Evolutionary conservation across 2,797 vertebrate genomes (phyloP).

Genomic region (Mormyrops attenuatus): DNA sequence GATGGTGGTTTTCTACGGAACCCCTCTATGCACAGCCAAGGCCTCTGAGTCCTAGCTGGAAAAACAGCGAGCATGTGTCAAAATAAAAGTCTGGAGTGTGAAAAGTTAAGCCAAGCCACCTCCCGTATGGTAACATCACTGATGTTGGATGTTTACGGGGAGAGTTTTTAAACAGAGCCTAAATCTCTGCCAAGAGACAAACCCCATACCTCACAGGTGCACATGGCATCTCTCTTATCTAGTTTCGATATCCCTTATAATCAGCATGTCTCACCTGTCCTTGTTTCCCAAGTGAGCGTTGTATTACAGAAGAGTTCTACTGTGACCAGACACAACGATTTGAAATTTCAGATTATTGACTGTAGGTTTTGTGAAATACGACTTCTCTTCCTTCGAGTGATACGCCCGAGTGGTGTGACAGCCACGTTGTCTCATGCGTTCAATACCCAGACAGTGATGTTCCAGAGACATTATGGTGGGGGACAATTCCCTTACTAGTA

Average conservation of each 20-base stretch:
- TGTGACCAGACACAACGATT: not conserved
- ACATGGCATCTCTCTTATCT: not conserved
- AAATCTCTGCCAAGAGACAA: not conserved
- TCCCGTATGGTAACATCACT: not conserved
- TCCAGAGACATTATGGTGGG: not conserved
- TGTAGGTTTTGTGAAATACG: not conserved
- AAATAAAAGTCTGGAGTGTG: not conserved
- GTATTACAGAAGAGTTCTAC: not conserved
- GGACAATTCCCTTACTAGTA: not conserved
- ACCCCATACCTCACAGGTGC: not conserved
- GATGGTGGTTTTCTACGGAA: not conserved
- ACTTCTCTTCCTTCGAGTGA: not conserved
- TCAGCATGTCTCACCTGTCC: not conserved
- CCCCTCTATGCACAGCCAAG: not conserved
- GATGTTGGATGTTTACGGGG: not conserved
- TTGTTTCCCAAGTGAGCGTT: not conserved
- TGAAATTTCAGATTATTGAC: not conserved
- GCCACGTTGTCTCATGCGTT: not conserved
- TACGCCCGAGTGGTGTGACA: not conserved
- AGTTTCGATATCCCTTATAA: not conserved
- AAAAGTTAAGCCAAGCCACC: not conserved
- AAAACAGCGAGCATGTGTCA: not conserved
- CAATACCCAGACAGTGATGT: not conserved
- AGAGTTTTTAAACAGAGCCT: not conserved
- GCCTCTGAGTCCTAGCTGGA: not conserved